These are phyloP conservation scores for Verasper variegatus DNA, from an alignment of 2,113 vertebrate species.

Conservation along the genomic window DNA sequence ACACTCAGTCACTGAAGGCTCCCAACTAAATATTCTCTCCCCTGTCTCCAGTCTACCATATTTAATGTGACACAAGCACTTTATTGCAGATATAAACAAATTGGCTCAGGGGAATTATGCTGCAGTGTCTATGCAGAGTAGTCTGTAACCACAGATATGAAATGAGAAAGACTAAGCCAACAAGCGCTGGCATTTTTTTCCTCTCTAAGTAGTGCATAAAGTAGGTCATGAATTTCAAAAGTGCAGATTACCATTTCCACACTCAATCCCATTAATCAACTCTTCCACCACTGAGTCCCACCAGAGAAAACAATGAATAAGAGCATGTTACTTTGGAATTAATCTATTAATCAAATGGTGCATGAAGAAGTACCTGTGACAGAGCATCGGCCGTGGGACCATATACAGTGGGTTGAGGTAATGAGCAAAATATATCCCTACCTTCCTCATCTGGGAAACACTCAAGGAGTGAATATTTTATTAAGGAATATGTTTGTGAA, in stretches of 20 bases:
- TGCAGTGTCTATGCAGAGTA: conserved; percentile 42
- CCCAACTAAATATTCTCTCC: conserved; percentile 53
- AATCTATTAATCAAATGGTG: conserved; percentile 80
- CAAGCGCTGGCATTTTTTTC: conserved; percentile 31
- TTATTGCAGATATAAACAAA: conserved; percentile 72
- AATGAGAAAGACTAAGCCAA: conserved; percentile 38
- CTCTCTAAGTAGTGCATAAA: conserved; percentile 75
- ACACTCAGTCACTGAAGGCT: conserved; percentile 34
- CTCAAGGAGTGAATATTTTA: neutral
- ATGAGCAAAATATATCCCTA: conserved; percentile 21
- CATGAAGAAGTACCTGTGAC: conserved; percentile 66
- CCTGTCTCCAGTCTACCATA: conserved; percentile 50
- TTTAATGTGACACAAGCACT: conserved; percentile 66
- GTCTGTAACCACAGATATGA: conserved; percentile 60
- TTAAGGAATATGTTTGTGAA: neutral
- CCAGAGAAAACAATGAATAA: conserved; percentile 80
- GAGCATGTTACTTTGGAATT: conserved; percentile 74
- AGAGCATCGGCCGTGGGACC: conserved; percentile 18
- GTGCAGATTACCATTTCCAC: conserved; percentile 77
- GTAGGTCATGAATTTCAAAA: conserved; percentile 80
- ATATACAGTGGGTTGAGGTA: conserved; percentile 18
- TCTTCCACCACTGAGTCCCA: conserved; percentile 66
- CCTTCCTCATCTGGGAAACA: conserved; percentile 7
- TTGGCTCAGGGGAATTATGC: conserved; percentile 59
- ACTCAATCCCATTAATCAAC: conserved; percentile 79